Conservation (phyloP, 2,888 invertebrate species). For the Caenorhabditis sp. region DNA sequence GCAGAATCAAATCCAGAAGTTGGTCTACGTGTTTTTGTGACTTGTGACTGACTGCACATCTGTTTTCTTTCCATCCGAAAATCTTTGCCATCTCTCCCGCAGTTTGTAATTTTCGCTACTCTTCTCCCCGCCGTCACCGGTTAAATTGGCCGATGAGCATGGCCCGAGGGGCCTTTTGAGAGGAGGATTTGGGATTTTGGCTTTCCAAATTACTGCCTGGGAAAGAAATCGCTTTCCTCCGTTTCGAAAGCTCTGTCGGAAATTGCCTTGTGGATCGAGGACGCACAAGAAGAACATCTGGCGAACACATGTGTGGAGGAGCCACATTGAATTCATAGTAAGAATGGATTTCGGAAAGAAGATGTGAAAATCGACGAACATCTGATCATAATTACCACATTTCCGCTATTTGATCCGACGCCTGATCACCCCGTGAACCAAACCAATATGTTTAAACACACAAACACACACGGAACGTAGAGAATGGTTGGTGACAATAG, state of each 20-base stretch:
- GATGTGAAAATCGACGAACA: not conserved
- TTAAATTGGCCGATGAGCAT: slow-evolving; percentile 8
- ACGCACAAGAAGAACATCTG: slow-evolving; percentile 21
- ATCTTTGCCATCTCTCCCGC: too few species aligned
- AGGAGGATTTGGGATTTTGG: not conserved
- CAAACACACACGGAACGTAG: too few species aligned
- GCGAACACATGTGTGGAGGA: slow-evolving; percentile 10
- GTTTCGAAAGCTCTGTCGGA: not conserved
- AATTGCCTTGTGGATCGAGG: not conserved
- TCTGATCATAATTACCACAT: slow-evolving; percentile 1
- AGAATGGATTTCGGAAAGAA: not conserved
- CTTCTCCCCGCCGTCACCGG: not conserved
- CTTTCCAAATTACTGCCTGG: slow-evolving; percentile 8
- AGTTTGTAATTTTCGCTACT: slow-evolving; percentile 21
- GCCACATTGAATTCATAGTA: not conserved
- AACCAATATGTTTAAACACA: too few species aligned
- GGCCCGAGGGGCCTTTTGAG: not conserved
- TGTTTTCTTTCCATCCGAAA: slow-evolving; percentile 12
- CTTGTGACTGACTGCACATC: not conserved
- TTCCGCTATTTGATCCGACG: too few species aligned
- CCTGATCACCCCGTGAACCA: too few species aligned
- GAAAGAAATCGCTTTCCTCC: not conserved
- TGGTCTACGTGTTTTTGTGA: too few species aligned
- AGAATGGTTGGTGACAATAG: too few species aligned
- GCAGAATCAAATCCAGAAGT: not conserved